These are phyloP conservation scores for Tupiocoris notatus DNA, from an alignment of 2,888 invertebrate genomes.

Conservation along the genomic window DNA sequence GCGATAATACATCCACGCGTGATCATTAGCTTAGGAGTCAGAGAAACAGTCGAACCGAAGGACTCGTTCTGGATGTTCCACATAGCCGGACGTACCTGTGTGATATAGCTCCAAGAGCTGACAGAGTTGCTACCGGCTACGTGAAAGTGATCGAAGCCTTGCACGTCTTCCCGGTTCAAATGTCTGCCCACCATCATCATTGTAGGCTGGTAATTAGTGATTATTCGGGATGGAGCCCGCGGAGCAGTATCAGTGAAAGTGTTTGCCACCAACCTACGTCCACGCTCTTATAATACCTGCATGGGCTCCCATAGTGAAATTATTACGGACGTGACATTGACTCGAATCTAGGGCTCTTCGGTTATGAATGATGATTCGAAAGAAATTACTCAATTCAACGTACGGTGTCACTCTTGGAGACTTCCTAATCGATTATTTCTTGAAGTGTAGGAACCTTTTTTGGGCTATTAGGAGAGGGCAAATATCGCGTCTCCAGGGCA, in stretches of 20 bases:
- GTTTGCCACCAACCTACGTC: slow-evolving; percentile 16
- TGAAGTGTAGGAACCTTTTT: too few relatives aligned
- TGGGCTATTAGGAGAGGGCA: too few relatives aligned
- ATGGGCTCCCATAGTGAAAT: neutral
- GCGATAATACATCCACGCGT: too few relatives aligned
- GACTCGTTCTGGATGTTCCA: too few relatives aligned
- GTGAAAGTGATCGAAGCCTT: slow-evolving; percentile 10
- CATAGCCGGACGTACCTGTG: too few relatives aligned
- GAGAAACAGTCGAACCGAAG: too few relatives aligned
- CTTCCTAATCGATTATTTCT: too few relatives aligned
- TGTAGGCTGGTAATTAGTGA: slow-evolving; percentile 22
- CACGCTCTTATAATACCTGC: neutral
- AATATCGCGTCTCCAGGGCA: too few relatives aligned
- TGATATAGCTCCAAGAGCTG: neutral
- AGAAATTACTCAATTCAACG: neutral
- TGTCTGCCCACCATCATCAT: neutral
- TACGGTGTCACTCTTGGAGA: neutral
- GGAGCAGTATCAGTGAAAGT: slow-evolving; percentile 22
- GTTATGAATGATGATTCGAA: neutral
- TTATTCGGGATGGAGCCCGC: slow-evolving; percentile 18
- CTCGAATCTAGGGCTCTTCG: neutral
- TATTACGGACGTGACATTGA: neutral
- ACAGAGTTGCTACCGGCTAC: slow-evolving; percentile 2
- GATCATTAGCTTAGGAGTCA: too few relatives aligned
- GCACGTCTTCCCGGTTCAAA: neutral